A percentile compares a stretch with the other conserved stretches of the same genome.
Conservation (phyloP, 2,797 vertebrate species). For the Sebastes matsubarae region DNA sequence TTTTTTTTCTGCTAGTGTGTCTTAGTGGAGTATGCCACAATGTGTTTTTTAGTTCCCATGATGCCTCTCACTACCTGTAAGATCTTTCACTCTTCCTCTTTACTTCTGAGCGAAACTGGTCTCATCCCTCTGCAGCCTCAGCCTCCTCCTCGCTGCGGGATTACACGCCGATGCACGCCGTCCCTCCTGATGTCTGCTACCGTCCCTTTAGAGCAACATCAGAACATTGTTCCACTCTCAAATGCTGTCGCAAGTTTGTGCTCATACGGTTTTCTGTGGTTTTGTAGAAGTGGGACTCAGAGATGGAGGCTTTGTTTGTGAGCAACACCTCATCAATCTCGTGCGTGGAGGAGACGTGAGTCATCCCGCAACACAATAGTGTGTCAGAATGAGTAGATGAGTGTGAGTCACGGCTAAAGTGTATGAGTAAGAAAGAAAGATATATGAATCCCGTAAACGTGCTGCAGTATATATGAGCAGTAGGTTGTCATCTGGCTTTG, state of each 20-base stretch:
- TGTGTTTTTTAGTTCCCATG: background rate
- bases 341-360: slow-evolving; percentile 39
- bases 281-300: background rate
- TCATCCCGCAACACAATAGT: slow-evolving; percentile 29
- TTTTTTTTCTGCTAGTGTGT: background rate
- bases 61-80: background rate
- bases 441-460: background rate
- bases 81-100: background rate
- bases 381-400: slow-evolving; percentile 17
- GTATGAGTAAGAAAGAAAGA: background rate
- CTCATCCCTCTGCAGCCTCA: background rate
- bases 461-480: background rate
- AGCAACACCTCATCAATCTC: slow-evolving; percentile 39
- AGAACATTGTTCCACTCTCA: background rate
- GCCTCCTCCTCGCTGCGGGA: slow-evolving; percentile 7
- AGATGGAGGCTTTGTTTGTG: slow-evolving; percentile 19
- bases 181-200: background rate
- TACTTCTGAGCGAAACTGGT: background rate
- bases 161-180: background rate
- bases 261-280: background rate
- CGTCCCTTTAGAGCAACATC: slow-evolving; percentile 9
- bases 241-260: background rate
- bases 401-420: slow-evolving; percentile 40
- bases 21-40: background rate
- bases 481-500: slow-evolving; percentile 27